Base-by-base conservation (phyloP, 2,113 vertebrate genomes). In the Phodopus roborovskii region DNA sequence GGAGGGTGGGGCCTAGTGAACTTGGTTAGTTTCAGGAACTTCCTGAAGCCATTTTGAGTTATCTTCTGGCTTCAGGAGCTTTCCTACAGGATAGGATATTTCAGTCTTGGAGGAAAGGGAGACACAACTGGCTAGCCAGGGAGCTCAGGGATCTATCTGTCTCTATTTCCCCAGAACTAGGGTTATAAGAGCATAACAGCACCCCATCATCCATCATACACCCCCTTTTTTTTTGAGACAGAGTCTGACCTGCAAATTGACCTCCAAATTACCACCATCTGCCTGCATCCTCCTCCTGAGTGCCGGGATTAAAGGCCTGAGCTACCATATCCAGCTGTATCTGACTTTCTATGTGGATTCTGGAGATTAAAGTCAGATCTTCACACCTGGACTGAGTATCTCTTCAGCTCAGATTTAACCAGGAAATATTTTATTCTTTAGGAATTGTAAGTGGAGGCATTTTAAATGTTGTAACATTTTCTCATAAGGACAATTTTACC, bases 401-500 rank as follows among this genome's bases (percentile, higher is more conserved):
- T 53, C 33, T 33, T 15, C 30, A 50, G 8, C 7, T 17, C 30
- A 60, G 82, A 84, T 33, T 88, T 73, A 97, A 93, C 12, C 1
- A 16, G 77, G n/a, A 92, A 94, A 71, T 90, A 33, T 42, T 92
- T 83, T 93, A 88, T 92, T 78, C 50, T 84, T 62, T 50, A 79
- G 50, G 36, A 20, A 58, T 94, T 62, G 12, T 83, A 89, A 68
- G 74, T 79, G 42, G 70, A 94, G 95, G 66, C 50, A 92, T 62
- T 92, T 66, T 82, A 36, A 96, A 85, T 91, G 94, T 90, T 88
- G 39, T 33, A 75, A 87, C 17, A 82, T 73, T 93, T 89, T 92
- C 64, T 92, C 85, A 39, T 71, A 73, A 88, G 79, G 26, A 90
- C 20, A 84, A 71, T 90, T 87, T 48, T 56, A 48, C 83, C 71